Conservation (phyloP, 2,888 invertebrate genomes). For the Rhagonycha fulva region DNA sequence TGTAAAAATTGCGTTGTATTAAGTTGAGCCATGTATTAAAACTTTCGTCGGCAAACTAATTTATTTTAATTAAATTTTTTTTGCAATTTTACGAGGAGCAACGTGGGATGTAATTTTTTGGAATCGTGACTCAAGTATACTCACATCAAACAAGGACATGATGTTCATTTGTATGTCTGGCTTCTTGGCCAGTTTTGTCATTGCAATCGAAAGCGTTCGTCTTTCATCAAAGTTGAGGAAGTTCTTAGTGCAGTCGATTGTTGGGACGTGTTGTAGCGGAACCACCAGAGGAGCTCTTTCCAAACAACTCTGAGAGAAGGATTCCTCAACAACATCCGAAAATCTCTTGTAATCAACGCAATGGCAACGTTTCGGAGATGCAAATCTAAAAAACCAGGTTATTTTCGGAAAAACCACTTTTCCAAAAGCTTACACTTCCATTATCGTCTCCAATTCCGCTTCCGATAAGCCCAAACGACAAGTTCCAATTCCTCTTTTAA, state of each 20-base stretch:
- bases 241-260: conserved; percentile 63
- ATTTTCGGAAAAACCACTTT: not conserved
- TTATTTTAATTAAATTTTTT: not conserved
- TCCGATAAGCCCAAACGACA: conserved; percentile 69
- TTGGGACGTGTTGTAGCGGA: conserved; percentile 73
- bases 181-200: conserved; percentile 69
- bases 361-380: conserved; percentile 63
- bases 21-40: not conserved
- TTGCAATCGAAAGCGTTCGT: conserved; percentile 63
- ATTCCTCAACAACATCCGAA: conserved; percentile 69
- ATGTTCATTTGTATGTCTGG: conserved; percentile 72
- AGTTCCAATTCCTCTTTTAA: conserved; percentile 70
- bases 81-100: not conserved
- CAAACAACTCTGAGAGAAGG: conserved; percentile 67
- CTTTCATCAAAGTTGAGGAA: conserved; percentile 79
- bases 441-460: conserved; percentile 70
- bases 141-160: conserved; percentile 67
- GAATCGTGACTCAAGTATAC: conserved; percentile 4
- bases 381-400: conserved; percentile 59
- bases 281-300: conserved; percentile 70
- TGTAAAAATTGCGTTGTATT: not conserved
- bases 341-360: conserved; percentile 72
- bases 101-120: not conserved
- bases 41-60: not conserved
- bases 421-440: conserved; percentile 65